phyloP scores from a whole-genome alignment of 1,140 invertebrate genomes.

The Neuroterus valhalla region DNA sequence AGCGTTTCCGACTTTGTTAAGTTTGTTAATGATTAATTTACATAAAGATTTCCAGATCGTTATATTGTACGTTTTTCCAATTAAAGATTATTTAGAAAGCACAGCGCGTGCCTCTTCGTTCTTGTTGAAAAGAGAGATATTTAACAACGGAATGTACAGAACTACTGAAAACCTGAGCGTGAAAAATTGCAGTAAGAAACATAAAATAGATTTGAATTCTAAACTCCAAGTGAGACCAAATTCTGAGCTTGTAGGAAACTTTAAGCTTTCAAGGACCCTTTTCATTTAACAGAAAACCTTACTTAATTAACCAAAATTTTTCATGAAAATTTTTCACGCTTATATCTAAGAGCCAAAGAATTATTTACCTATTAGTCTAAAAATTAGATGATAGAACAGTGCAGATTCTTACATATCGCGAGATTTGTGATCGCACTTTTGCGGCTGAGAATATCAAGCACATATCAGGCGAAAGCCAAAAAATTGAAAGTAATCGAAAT shows the following conservation, averaged over 20 bases:
- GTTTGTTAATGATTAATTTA: constrained; percentile 31
- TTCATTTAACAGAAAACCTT: too few relatives aligned
- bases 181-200: neutral
- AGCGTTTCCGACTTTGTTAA: constrained; percentile 22
- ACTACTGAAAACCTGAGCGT: neutral
- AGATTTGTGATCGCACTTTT: constrained; percentile 64
- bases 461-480: constrained; percentile 68
- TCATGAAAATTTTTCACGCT: constrained; percentile 25
- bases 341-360: neutral
- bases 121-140: constrained; percentile 15
- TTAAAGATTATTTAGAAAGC: constrained; percentile 15
- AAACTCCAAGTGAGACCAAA: neutral
- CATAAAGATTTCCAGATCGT: neutral
- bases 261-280: too few relatives aligned
- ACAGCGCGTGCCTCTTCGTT: constrained; percentile 16
- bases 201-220: neutral
- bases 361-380: constrained; percentile 5
- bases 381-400: constrained; percentile 36
- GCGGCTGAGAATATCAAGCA: constrained; percentile 70
- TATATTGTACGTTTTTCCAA: constrained; percentile 14
- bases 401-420: constrained; percentile 51
- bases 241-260: neutral
- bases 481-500: constrained; percentile 27
- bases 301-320: neutral
- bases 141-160: constrained; percentile 12